Conservation (phyloP, 2,888 invertebrate species). For the Serrognathus titanus region DNA sequence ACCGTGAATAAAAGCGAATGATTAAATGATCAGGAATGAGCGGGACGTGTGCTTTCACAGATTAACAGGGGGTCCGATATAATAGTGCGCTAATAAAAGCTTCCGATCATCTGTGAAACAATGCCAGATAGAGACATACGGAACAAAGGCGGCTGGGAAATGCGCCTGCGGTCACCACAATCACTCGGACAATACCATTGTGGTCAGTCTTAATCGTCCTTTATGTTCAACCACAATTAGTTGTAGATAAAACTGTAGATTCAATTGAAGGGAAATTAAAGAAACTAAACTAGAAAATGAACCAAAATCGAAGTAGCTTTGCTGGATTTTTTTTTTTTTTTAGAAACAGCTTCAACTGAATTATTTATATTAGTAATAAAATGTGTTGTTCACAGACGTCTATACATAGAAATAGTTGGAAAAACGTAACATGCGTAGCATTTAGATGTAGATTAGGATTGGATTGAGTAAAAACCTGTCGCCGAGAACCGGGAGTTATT, state of each 20-base stretch:
- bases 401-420: neutral
- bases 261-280: neutral
- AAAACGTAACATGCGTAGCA: conserved; percentile 7
- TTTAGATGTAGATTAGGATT: conserved; percentile 23
- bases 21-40: conserved; percentile 5
- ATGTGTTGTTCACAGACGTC: too few relatives aligned
- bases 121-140: conserved; percentile 24
- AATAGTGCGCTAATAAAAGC: conserved; percentile 22
- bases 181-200: conserved; percentile 28
- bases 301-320: too few relatives aligned
- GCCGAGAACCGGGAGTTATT: conserved; percentile 14
- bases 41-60: conserved; percentile 11
- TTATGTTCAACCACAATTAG: conserved; percentile 26
- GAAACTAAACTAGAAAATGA: too few relatives aligned
- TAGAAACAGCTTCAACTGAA: too few relatives aligned
- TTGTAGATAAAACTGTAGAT: conserved; percentile 8
- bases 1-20: neutral
- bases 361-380: too few relatives aligned
- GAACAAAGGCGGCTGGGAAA: conserved; percentile 26
- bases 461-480: conserved; percentile 14
- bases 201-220: conserved; percentile 30
- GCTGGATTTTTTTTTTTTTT: too few relatives aligned
- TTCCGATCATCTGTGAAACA: conserved; percentile 28
- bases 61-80: conserved; percentile 10
- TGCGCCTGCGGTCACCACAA: conserved; percentile 26